Evolutionary conservation across 2,113 vertebrate species (phyloP).

Genomic region (Alexandromys fortis): DNA sequence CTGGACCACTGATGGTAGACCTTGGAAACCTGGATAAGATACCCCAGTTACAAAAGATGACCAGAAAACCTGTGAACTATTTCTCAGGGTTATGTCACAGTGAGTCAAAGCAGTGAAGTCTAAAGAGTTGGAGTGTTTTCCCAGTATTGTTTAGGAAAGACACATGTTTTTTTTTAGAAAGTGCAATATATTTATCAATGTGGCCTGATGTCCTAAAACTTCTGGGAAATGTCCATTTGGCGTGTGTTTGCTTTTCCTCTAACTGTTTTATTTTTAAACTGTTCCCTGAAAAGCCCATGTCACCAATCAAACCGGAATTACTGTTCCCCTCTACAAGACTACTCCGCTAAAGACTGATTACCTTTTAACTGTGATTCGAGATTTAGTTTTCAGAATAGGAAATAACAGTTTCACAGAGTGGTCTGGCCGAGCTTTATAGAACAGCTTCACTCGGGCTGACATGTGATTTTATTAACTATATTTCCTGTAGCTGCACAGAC

Average conservation of each 20-base stretch:
- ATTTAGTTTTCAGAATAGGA: conserved; percentile 76
- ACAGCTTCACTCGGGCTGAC: conserved; percentile 74
- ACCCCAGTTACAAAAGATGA: background rate
- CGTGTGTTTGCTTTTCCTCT: conserved; percentile 17
- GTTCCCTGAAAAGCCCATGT: conserved; percentile 59
- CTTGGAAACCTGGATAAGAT: background rate
- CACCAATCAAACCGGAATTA: conserved; percentile 75
- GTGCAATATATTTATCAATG: background rate
- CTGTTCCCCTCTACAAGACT: conserved; percentile 48
- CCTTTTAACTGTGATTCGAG: conserved; percentile 63
- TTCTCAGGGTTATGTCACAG: background rate
- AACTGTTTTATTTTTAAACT: conserved; percentile 61
- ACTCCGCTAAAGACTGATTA: conserved; percentile 64
- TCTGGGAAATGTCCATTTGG: conserved; percentile 43
- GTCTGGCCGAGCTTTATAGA: conserved; percentile 62
- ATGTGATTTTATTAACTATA: conserved; percentile 82
- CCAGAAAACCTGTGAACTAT: too few relatives aligned
- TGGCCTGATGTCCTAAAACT: conserved; percentile 18
- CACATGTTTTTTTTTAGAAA: background rate
- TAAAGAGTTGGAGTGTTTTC: background rate
- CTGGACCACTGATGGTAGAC: too few relatives aligned
- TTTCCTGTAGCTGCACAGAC: conserved; percentile 83
- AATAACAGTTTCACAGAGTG: conserved; percentile 63
- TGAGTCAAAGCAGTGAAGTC: background rate
- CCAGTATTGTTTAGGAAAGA: conserved; percentile 6